These are phyloP conservation scores for Pseudococcus longispinus DNA, from an alignment of 2,888 invertebrate genomes.

Conservation along the genomic window DNA sequence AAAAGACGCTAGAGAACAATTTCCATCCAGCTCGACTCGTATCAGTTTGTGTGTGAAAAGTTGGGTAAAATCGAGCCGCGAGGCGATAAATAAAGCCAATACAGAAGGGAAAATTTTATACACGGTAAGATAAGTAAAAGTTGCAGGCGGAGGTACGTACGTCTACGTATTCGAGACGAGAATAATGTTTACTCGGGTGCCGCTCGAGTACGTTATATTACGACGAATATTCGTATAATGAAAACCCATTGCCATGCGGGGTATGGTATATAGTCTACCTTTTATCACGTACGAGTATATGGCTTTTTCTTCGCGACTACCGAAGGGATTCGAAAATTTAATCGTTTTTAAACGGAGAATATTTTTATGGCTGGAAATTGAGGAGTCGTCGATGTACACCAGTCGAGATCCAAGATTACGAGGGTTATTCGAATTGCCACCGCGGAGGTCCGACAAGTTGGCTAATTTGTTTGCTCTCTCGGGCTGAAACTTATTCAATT, in stretches of 20 bases:
- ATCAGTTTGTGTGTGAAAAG: neutral
- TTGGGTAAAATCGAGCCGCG: neutral
- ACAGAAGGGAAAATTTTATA: constrained; percentile 14
- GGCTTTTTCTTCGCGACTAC: neutral
- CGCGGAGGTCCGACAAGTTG: neutral
- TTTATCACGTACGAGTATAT: neutral
- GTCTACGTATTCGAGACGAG: neutral
- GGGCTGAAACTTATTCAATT: constrained; percentile 15
- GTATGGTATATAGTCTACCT: neutral
- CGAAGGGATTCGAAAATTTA: neutral
- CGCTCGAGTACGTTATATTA: constrained; percentile 3
- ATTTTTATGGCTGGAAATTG: neutral
- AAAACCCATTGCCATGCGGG: neutral
- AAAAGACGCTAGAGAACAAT: neutral
- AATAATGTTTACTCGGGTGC: constrained; percentile 15
- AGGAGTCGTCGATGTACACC: neutral
- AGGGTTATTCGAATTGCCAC: neutral
- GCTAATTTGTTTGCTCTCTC: constrained; percentile 7
- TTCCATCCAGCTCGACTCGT: neutral
- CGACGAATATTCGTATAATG: neutral
- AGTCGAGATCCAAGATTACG: neutral
- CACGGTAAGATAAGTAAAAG: neutral
- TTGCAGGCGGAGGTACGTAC: neutral
- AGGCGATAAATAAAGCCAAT: constrained; percentile 34
- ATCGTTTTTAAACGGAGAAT: neutral